These are phyloP conservation scores for Leptinotarsa rubiginosa DNA, from an alignment of 2,888 invertebrate species.

Conservation along the genomic window DNA sequence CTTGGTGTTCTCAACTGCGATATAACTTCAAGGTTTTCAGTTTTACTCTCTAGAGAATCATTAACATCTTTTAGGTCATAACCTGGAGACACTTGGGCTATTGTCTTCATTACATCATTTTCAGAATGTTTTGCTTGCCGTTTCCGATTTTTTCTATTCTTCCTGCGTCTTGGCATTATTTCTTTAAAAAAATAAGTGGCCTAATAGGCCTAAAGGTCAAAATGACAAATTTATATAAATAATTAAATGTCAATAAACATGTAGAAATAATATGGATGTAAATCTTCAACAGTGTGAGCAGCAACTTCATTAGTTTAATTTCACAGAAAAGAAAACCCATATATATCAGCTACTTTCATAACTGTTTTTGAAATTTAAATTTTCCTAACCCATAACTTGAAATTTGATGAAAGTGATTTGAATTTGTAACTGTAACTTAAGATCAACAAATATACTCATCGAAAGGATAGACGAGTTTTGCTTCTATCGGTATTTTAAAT, in stretches of 20 bases:
- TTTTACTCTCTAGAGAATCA: not conserved
- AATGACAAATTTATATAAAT: not conserved
- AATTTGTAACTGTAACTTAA: not conserved
- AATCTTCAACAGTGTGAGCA: too few relatives aligned
- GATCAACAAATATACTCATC: too few relatives aligned
- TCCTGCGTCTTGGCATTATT: constrained; percentile 15
- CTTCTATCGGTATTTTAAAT: too few relatives aligned
- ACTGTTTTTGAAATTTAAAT: not conserved
- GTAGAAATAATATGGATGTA: not conserved
- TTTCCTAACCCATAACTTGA: not conserved
- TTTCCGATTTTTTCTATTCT: constrained; percentile 12
- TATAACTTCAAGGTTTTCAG: not conserved
- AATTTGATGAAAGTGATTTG: not conserved
- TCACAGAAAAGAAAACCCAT: too few relatives aligned
- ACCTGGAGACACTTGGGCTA: not conserved
- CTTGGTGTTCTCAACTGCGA: not conserved
- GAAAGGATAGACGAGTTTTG: too few relatives aligned
- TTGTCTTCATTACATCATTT: not conserved
- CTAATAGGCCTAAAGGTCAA: not conserved
- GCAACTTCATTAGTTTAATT: too few relatives aligned
- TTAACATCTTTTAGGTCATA: not conserved
- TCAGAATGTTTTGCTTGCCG: constrained; percentile 9
- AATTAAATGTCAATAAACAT: not conserved
- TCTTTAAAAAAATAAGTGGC: constrained; percentile 2
- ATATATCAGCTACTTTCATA: too few relatives aligned